A percentile compares a stretch with the other conserved stretches of the same genome.
phyloP scores from a whole-genome alignment of 2,113 vertebrate genomes.

The Pontoporia blainvillei region DNA sequence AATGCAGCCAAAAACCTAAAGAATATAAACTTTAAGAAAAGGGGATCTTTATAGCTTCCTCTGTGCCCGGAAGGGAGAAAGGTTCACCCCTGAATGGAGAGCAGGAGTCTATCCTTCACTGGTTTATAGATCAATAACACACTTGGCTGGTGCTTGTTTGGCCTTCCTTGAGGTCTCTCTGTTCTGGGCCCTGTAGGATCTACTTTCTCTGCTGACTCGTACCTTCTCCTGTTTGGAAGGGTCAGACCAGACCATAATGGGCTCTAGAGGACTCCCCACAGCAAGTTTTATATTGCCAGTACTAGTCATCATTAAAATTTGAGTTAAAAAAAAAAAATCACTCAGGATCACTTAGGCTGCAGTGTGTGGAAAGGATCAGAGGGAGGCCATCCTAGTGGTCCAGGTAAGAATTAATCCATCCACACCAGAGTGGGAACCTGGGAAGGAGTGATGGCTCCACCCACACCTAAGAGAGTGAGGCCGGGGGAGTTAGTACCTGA shows the following conservation, averaged over 20 bases:
- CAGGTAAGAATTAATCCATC: neutral
- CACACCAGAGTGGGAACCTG: neutral
- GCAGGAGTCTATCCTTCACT: neutral
- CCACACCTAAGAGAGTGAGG: neutral
- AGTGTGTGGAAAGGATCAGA: neutral
- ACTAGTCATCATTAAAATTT: neutral
- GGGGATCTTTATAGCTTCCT: neutral
- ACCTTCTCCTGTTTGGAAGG: neutral
- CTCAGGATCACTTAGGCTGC: neutral
- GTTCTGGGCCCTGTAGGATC: neutral
- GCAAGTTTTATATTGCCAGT: neutral
- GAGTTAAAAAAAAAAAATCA: neutral
- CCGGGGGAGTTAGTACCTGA: neutral
- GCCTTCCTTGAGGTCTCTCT: neutral
- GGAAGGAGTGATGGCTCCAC: neutral
- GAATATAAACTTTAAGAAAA: neutral
- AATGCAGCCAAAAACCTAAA: too few relatives aligned
- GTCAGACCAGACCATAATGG: neutral
- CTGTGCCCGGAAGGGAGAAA: neutral
- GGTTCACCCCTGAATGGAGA: accelerated
- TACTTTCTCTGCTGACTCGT: neutral
- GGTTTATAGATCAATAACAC: neutral
- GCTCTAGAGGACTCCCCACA: neutral
- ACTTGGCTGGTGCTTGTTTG: neutral
- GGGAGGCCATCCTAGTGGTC: neutral